These are phyloP conservation scores for Lasioglossum villosulum DNA, from an alignment of 2,888 invertebrate genomes.

Conservation along the genomic window DNA sequence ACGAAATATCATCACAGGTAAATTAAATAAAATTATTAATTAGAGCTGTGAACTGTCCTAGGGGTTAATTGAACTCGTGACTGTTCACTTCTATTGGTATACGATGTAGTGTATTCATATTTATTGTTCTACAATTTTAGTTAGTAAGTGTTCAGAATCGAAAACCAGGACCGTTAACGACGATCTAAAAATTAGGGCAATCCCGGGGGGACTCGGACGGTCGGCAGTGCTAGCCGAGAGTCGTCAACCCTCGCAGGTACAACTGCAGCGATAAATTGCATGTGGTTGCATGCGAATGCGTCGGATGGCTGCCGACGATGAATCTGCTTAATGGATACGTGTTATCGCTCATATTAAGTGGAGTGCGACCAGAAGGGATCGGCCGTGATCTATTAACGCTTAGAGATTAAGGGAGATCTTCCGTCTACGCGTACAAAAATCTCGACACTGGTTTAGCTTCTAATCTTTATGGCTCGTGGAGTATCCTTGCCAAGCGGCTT, in stretches of 20 bases:
- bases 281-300: constrained; percentile 13
- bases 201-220: not conserved
- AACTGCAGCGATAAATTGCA: constrained; percentile 31
- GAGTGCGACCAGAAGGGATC: constrained; percentile 1
- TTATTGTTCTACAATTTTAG: no score
- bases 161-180: not conserved
- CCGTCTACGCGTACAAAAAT: not conserved
- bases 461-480: not conserved
- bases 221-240: not conserved
- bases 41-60: no score
- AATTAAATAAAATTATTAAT: no score
- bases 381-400: not conserved
- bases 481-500: not conserved
- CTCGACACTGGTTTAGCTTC: not conserved
- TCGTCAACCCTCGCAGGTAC: constrained; percentile 27
- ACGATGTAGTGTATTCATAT: no score
- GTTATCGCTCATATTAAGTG: not conserved
- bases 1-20: no score
- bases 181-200: not conserved
- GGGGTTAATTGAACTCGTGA: no score
- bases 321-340: constrained; percentile 28
- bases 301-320: constrained; percentile 22
- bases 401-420: not conserved
- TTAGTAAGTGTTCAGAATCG: not conserved
- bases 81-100: no score